phyloP scores from a whole-genome alignment of 2,797 vertebrate genomes.

The Sphenodon punctatus region DNA sequence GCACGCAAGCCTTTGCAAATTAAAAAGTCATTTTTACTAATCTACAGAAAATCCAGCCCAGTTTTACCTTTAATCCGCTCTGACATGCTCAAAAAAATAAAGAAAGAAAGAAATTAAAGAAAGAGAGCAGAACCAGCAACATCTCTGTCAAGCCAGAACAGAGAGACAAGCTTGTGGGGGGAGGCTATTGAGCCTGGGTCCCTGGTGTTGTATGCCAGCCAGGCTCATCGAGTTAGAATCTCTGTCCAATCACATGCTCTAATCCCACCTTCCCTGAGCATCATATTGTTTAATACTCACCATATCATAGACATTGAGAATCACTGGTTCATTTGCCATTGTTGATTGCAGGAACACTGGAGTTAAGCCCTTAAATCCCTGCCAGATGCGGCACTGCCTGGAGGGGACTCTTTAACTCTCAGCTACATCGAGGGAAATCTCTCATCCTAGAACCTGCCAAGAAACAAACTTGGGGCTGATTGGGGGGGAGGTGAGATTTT shows the following conservation, averaged over 20 bases:
- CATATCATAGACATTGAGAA: constrained; percentile 96
- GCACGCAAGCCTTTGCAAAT: constrained; percentile 14
- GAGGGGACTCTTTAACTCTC: constrained; percentile 47
- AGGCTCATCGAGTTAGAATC: constrained; percentile 3
- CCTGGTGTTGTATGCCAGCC: neutral
- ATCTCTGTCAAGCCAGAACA: neutral
- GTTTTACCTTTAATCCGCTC: neutral
- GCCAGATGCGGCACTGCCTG: constrained; percentile 66
- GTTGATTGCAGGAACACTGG: constrained; percentile 76
- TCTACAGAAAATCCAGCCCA: neutral
- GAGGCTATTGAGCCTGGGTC: neutral
- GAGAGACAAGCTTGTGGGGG: neutral
- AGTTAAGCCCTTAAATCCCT: constrained; percentile 67
- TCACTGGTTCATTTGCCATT: constrained; percentile 96
- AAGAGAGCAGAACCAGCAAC: neutral
- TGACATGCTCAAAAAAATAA: neutral
- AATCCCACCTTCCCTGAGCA: neutral
- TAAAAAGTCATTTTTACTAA: neutral
- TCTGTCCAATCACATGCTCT: neutral
- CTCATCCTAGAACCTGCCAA: constrained; percentile 32
- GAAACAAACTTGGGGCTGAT: neutral
- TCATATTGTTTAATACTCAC: constrained; percentile 76
- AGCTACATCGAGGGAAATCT: constrained; percentile 27
- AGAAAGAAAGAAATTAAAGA: neutral
- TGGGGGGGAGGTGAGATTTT: constrained; percentile 1